Evolutionary conservation across 2,888 invertebrate species (phyloP), one percentile per base, ranked within the genome.

Genomic region (Eumacrocentrus americanus): DNA sequence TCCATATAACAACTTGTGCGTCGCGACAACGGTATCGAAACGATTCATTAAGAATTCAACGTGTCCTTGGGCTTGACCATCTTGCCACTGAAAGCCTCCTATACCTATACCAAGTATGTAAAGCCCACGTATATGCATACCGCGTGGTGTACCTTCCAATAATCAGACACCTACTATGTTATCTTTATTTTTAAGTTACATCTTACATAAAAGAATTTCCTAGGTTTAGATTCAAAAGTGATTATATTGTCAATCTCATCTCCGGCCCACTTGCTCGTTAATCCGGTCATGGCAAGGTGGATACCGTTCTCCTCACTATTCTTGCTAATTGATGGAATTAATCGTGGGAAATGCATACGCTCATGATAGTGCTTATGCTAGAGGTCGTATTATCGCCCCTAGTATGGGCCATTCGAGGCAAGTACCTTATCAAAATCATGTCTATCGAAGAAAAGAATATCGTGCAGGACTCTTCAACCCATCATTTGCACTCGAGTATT

Each of bases 21-120:
- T 18, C 12, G 38, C 12, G 46, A 48, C 71, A 74, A 74, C 74
- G 70, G 73, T 71, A 73, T 71, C 69, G 69, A 62, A 67, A 68
- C 69, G 66, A 66, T 67, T 74, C 70, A 74, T 75, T 75, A 73
- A 70, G 62, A 68, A 75, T 74, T 72, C 73, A 73, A 62, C 38
- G 67, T 71, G 70, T 70, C 74, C 71, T 73, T 72, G 70, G 58
- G 63, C 56, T 60, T 53, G 63, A 56, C 64, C 64, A 66, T 66
- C 61, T 62, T 66, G 58, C 34, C n/a, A n/a, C n/a, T 50, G 54
- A 20, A 20, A n/a, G 44, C 16, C 16, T 22, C 22, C 16, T 18
- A 20, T 20, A 20, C 11, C 44, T 44, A 18, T 20, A n/a, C n/a
- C n/a, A n/a, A n/a, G n/a, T n/a, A n/a, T n/a, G n/a, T n/a, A n/a